A percentile compares a stretch with the other conserved stretches of the same genome.
These are phyloP conservation scores for Malaclemys terrapin DNA, from an alignment of 2,113 vertebrate genomes.

Conservation along the genomic window DNA sequence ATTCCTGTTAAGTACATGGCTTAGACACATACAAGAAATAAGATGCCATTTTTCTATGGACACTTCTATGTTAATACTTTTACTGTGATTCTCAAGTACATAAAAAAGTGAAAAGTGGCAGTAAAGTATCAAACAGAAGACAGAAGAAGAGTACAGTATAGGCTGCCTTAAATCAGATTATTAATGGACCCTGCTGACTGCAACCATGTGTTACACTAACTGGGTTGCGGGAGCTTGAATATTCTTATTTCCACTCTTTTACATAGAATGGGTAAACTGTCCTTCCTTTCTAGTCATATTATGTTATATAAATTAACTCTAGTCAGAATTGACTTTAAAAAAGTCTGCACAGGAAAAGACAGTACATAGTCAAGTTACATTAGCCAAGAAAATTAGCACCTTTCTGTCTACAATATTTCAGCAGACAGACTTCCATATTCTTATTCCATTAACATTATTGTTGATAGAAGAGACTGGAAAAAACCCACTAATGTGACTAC, in stretches of 20 bases:
- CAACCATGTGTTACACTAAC: not conserved
- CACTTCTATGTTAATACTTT: not conserved
- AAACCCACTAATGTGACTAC: not conserved
- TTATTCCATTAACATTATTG: not conserved
- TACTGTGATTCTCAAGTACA: not conserved
- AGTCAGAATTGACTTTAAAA: not conserved
- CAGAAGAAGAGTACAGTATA: not conserved
- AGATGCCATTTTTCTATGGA: not conserved
- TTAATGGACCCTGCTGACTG: not conserved
- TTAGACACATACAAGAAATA: not conserved
- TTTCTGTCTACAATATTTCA: not conserved
- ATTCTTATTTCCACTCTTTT: not conserved
- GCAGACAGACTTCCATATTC: not conserved
- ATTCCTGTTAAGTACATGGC: fast-evolving
- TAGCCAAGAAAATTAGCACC: no score
- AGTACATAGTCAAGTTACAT: not conserved
- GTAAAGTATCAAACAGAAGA: not conserved
- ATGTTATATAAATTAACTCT: not conserved
- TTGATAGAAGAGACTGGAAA: not conserved
- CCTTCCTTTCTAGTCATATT: not conserved
- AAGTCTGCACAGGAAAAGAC: not conserved
- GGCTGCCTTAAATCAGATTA: not conserved
- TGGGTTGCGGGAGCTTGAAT: not conserved
- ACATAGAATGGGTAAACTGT: not conserved
- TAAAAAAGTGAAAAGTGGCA: fast-evolving